These are phyloP conservation scores for Holocentrus rufus DNA, from an alignment of 2,797 vertebrate species.

Conservation along the genomic window DNA sequence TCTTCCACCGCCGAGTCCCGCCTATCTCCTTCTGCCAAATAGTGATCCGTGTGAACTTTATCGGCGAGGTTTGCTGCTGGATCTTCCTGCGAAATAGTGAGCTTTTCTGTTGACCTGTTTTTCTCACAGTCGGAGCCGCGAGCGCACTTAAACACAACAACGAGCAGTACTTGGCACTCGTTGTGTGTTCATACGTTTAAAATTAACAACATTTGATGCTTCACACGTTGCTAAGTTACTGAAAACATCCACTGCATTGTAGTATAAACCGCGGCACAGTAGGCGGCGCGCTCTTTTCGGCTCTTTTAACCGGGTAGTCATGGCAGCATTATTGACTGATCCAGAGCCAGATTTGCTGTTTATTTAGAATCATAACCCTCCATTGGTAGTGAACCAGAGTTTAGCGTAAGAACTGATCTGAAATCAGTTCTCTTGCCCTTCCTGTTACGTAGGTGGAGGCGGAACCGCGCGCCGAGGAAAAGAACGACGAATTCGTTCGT, in stretches of 20 bases:
- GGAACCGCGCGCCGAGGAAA: too few relatives aligned
- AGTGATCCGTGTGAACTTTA: constrained; percentile 36
- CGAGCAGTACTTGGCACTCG: fast-evolving
- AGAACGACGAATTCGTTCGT: not conserved
- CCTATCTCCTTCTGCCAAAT: constrained; percentile 70
- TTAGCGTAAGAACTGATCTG: constrained; percentile 30
- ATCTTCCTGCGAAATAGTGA: constrained; percentile 67
- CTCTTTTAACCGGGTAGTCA: fast-evolving
- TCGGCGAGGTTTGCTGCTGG: not conserved
- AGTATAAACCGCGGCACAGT: constrained; percentile 20
- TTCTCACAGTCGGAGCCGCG: not conserved
- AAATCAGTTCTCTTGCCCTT: constrained; percentile 1
- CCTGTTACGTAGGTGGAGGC: not conserved
- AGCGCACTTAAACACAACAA: not conserved
- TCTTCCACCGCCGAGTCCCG: constrained; percentile 65
- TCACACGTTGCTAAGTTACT: not conserved
- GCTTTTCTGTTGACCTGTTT: constrained; percentile 11
- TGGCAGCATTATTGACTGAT: constrained; percentile 10
- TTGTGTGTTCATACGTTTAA: not conserved
- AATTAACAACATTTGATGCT: fast-evolving
- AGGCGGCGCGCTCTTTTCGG: constrained; percentile 38
- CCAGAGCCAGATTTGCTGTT: not conserved
- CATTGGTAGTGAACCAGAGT: too few relatives aligned
- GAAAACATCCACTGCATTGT: constrained; percentile 31
- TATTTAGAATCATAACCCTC: not conserved